These are phyloP conservation scores for Epirrita christyi DNA, from an alignment of 2,888 invertebrate genomes.

Conservation along the genomic window DNA sequence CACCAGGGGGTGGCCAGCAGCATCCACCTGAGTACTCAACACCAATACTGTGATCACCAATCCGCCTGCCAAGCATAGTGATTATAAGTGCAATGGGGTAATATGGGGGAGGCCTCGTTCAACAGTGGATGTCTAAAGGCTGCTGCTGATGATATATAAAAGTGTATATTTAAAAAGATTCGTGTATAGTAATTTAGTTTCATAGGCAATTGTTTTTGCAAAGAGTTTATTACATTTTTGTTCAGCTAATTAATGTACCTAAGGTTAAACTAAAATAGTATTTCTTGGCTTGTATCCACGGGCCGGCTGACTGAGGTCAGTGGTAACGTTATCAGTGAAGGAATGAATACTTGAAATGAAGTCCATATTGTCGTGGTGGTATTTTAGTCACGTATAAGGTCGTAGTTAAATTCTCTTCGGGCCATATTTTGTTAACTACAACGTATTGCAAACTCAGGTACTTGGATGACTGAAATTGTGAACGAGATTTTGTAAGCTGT, in stretches of 20 bases:
- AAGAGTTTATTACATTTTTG: slow-evolving; percentile 30
- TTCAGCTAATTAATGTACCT: slow-evolving; percentile 44
- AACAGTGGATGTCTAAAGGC: too few species aligned
- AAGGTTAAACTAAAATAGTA: slow-evolving; percentile 59
- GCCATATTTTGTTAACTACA: background rate
- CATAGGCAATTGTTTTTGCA: background rate
- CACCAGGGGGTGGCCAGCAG: too few species aligned
- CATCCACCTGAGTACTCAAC: too few species aligned
- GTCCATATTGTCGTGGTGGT: slow-evolving; percentile 6
- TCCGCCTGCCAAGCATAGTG: too few species aligned
- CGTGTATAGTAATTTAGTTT: background rate
- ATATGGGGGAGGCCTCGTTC: too few species aligned
- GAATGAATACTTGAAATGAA: slow-evolving; percentile 20
- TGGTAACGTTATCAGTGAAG: slow-evolving; percentile 47
- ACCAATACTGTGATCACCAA: too few species aligned
- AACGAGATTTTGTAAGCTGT: too few species aligned
- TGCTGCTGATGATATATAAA: too few species aligned
- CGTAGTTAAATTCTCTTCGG: background rate
- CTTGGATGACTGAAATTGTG: background rate
- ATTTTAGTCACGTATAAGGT: background rate
- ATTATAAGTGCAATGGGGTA: too few species aligned
- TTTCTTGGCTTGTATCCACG: slow-evolving; percentile 69
- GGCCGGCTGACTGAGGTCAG: slow-evolving; percentile 58
- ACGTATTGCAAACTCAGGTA: too few species aligned
- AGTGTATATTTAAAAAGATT: too few species aligned